These are phyloP conservation scores for Lagenorhynchus albirostris DNA, from an alignment of 2,113 vertebrate genomes.

Conservation along the genomic window DNA sequence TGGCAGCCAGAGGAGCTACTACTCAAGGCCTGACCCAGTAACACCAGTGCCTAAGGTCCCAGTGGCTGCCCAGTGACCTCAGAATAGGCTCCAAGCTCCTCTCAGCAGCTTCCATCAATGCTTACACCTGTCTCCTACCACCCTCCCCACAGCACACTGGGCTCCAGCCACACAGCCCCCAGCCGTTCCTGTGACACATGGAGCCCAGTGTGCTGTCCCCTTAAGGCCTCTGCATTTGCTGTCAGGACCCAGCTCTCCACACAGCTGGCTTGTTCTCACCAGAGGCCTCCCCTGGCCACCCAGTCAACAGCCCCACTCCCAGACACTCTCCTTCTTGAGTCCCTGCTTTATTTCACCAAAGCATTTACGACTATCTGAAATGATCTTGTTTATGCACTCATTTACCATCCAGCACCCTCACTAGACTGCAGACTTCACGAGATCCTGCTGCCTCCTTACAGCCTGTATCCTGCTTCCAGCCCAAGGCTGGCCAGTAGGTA, in stretches of 20 bases:
- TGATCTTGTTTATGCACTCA: not conserved
- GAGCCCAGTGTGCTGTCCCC: not conserved
- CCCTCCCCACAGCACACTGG: not conserved
- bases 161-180: not conserved
- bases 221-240: not conserved
- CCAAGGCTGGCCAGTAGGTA: not conserved
- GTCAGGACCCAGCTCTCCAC: not conserved
- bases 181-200: not conserved
- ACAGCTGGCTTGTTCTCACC: not conserved
- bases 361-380: not conserved
- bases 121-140: not conserved
- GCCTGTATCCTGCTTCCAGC: not conserved
- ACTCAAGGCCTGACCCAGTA: not conserved
- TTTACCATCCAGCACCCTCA: not conserved
- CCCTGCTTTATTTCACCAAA: not conserved
- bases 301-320: not conserved
- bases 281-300: not conserved
- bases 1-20: not conserved
- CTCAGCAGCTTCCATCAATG: not conserved
- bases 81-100: not conserved
- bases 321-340: not conserved
- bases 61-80: not conserved
- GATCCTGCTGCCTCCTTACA: not conserved
- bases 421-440: not conserved
- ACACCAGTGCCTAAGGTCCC: not conserved